Evolutionary conservation across 2,113 vertebrate species (phyloP).

Genomic region (Calypte anna): DNA sequence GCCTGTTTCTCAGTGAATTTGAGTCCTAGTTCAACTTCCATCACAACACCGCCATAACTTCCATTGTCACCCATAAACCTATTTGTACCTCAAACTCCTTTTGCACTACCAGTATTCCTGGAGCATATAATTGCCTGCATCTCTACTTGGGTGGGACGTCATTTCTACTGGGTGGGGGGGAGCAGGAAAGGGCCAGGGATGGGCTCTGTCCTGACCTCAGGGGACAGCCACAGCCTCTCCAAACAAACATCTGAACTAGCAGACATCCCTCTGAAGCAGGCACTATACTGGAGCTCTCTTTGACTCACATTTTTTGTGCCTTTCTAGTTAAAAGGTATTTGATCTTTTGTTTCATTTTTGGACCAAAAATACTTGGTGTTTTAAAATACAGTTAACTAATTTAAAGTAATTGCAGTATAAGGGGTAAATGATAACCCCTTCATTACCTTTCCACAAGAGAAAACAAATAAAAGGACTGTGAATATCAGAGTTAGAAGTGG

Average conservation of each 20-base stretch:
- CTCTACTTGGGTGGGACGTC: not conserved
- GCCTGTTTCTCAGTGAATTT: not conserved
- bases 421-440: not conserved
- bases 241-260: not conserved
- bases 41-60: not conserved
- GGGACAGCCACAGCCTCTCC: not conserved
- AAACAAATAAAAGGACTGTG: not conserved
- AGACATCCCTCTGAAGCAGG: not conserved
- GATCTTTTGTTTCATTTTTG: not conserved
- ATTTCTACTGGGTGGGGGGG: not conserved
- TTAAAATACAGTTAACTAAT: not conserved
- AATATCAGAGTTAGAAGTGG: not conserved
- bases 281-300: not conserved
- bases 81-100: not conserved
- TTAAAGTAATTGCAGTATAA: not conserved
- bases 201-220: rapidly evolving
- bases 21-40: not conserved
- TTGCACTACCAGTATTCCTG: not conserved
- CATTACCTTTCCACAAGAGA: not conserved
- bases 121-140: not conserved
- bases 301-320: not conserved
- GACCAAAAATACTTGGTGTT: not conserved
- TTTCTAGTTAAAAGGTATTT: not conserved
- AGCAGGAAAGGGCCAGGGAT: not conserved
- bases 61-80: not conserved